phyloP scores from a whole-genome alignment of 2,797 vertebrate species.

The Nothura maculosa region DNA sequence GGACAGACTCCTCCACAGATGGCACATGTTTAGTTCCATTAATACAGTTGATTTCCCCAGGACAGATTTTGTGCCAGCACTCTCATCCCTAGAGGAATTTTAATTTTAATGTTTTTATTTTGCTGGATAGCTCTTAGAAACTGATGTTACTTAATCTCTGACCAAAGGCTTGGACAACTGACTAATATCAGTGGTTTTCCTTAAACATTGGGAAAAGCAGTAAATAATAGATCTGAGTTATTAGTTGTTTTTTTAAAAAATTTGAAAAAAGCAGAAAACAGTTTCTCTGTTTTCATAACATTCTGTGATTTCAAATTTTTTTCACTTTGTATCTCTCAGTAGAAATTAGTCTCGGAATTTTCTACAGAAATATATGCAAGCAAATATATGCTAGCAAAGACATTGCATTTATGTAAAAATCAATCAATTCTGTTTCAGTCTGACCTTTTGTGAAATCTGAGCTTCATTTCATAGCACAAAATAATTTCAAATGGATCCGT shows the following conservation, averaged over 20 bases:
- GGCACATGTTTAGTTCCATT: conserved; percentile 38
- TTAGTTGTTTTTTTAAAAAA: background rate
- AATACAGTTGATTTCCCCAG: conserved; percentile 44
- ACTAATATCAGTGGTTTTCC: background rate
- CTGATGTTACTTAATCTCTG: background rate
- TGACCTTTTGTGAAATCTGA: background rate
- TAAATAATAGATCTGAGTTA: background rate
- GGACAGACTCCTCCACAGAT: conserved; percentile 43
- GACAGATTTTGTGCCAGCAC: conserved; percentile 34
- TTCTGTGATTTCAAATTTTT: background rate
- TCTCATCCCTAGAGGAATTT: conserved; percentile 3
- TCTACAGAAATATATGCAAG: background rate
- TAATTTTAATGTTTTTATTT: conserved; percentile 36
- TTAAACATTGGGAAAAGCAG: background rate
- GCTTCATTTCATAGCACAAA: background rate
- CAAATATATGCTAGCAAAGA: background rate
- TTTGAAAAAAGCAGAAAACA: background rate
- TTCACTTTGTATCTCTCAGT: background rate
- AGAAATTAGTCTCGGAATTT: background rate
- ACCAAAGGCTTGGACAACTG: background rate
- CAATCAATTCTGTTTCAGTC: background rate
- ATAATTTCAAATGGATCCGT: background rate
- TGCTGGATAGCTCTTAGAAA: conserved; percentile 10
- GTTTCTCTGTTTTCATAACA: background rate
- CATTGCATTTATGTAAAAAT: background rate